phyloP scores from a whole-genome alignment of 2,888 invertebrate genomes.

The Rhingia rostrata region DNA sequence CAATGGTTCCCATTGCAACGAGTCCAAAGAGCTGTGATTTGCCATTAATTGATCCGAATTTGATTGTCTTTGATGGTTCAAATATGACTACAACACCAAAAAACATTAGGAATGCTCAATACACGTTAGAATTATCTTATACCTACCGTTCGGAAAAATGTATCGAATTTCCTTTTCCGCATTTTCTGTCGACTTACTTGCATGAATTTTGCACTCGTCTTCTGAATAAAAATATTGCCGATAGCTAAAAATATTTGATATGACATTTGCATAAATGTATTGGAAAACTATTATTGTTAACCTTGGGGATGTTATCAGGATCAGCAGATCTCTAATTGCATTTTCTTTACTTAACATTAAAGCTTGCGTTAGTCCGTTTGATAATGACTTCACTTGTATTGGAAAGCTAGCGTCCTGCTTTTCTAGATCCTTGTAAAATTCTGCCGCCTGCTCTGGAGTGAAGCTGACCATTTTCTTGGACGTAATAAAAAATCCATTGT shows the following conservation, averaged over 20 bases:
- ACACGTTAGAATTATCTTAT: no score
- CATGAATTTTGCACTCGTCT: slow-evolving; percentile 44
- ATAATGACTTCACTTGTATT: slow-evolving; percentile 48
- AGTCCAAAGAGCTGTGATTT: slow-evolving; percentile 3
- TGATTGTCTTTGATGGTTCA: slow-evolving; percentile 2
- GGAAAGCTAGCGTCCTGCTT: slow-evolving; percentile 30
- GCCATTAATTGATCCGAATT: not conserved
- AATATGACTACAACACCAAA: slow-evolving; percentile 25
- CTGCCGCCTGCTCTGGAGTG: slow-evolving; percentile 57
- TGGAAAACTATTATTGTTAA: not conserved
- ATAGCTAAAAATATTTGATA: slow-evolving; percentile 1
- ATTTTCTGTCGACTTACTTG: slow-evolving; percentile 16
- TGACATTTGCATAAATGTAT: not conserved
- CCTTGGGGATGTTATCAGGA: not conserved
- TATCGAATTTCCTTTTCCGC: slow-evolving; percentile 50
- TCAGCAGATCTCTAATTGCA: slow-evolving; percentile 38
- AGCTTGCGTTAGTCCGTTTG: slow-evolving; percentile 49
- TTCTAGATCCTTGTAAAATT: slow-evolving; percentile 57
- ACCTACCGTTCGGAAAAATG: slow-evolving; percentile 62
- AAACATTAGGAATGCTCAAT: not conserved
- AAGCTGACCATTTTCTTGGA: slow-evolving; percentile 28
- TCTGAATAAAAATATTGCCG: not conserved
- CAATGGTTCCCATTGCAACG: not conserved
- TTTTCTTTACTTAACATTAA: slow-evolving; percentile 41
- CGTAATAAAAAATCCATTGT: slow-evolving; percentile 47